Evolutionary conservation across 2,888 invertebrate genomes (phyloP), one percentile per base, ranked within the genome.

Genomic region (Pseudeuparius sepicola): DNA sequence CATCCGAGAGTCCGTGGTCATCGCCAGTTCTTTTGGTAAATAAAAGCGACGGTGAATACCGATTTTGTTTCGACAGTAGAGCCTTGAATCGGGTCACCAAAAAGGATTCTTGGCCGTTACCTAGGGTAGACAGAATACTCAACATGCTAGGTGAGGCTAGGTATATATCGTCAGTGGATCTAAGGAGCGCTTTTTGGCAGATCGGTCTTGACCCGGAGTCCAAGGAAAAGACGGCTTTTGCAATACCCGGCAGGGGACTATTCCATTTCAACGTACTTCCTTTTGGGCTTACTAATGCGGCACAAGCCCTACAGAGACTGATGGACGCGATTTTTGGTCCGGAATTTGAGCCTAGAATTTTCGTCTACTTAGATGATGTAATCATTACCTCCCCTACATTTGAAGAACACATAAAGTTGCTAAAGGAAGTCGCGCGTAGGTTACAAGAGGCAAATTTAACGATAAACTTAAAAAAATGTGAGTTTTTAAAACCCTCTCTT

Each of bases 261-360:
- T 37, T 40, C 18, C 34, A 34, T 14, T 54, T 47, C 32, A 24
- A 17, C 20, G 42, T 40, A 10, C 12, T 45, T 12, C 42, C 46
- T 9, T 45, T 45, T 34, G 41, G 38, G 4, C 29, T 41, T 11
- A 14, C 34, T 1, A 43, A 43, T 31, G 39, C 45, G 14, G 49
- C 52, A 1, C 46, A 49, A 7, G 43, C 45, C 2, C 46, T 46
- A 17, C 51, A 51, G 25, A 34, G 48, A 1, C 23, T 49, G 4
- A 39, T 52, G 2, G 49, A 50, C 13, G 14, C 26, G 0, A 20
- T 49, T 3, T 29, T 51, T 4, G 47, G 48, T 2, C 39, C 39
- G 1, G 29, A 42, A 20, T 34, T 40, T 3, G 32, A 42, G 23
- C 44, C 42, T 2, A 9, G 31, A 5, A 20, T 42, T 2, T 43